phyloP scores from a whole-genome alignment of 2,797 vertebrate species.

The Falco biarmicus region DNA sequence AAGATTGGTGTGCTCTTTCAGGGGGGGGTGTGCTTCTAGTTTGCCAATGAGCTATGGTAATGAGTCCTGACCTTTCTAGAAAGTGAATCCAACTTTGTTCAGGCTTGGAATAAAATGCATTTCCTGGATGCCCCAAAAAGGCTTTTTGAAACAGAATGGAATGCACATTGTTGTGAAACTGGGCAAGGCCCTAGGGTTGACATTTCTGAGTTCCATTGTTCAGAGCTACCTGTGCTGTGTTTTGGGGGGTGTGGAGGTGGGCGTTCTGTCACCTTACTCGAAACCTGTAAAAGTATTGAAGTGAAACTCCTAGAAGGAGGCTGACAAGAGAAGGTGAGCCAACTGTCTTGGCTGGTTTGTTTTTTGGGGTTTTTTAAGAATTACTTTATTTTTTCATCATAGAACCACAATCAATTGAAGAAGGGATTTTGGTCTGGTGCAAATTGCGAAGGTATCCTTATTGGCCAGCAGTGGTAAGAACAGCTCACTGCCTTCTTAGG shows the following conservation, averaged over 20 bases:
- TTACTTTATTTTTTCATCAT: not conserved
- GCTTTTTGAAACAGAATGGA: not conserved
- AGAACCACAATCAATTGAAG: constrained; percentile 83
- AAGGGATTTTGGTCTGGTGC: constrained; percentile 90
- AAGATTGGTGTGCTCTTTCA: accelerated
- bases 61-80: not conserved
- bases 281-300: not conserved
- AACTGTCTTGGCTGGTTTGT: accelerated
- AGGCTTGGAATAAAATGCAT: not conserved
- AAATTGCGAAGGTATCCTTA: constrained; percentile 87
- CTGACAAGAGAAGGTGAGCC: not conserved
- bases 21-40: not conserved
- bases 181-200: not conserved
- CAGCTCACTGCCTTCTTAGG: not conserved
- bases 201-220: accelerated
- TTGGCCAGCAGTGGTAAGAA: constrained; percentile 93
- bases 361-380: not conserved
- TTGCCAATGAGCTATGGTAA: accelerated
- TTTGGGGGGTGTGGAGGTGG: not conserved
- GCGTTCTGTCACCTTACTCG: accelerated
- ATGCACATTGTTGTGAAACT: not conserved
- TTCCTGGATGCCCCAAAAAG: not conserved
- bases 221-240: not conserved
- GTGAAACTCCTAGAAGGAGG: not conserved
- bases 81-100: not conserved